Evolutionary conservation across 1,140 invertebrate species (phyloP), one percentile per base, ranked within the genome.

Genomic region (Parapsyche elsis): DNA sequence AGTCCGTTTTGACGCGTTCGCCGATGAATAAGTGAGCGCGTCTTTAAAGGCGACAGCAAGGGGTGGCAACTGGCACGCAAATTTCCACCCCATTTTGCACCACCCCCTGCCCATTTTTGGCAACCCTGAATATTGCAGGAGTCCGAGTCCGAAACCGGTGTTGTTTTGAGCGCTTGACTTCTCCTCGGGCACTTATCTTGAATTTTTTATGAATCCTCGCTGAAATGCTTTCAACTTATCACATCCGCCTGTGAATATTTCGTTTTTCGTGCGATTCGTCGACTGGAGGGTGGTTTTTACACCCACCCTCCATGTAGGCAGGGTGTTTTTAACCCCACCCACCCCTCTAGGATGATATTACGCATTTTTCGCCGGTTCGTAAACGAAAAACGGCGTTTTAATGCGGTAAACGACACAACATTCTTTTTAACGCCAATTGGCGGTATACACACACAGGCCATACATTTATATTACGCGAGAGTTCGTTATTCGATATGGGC

Each of bases 211-310:
- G 71, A 81, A 81, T 75, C 61, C 23, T 46, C 74, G 78, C 77
- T 79, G 80, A 79, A 77, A 82, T 61, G 81, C 81, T 79, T 82
- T 80, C 81, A 77, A 82, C 81, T 76, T 77, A 79, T 82, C 81
- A 82, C 73, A 79, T 82, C 81, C 81, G 78, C 78, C 26, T 64
- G 57, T 49, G 70, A 79, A 81, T 78, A 76, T 81, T 81, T 81
- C 71, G 76, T 74, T 81, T 59, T 76, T 46, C 61, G 44, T 77
- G 76, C 74, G 30, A 80, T 77, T 77, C 74, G 30, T 38, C 30
- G 30, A 38, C 30, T 38, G 30, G 2, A 7, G 61, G 61, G 61
- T 21, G 19, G 19, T 67, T 67, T 21, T 67, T 67, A 5, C 61
- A 14, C 16, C 10, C 49, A 2, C 2, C 12, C 49, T 16, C 49